A percentile compares a stretch with the other conserved stretches of the same genome.
These are phyloP conservation scores for Electrona antarctica DNA, from an alignment of 2,113 vertebrate species.

Conservation along the genomic window DNA sequence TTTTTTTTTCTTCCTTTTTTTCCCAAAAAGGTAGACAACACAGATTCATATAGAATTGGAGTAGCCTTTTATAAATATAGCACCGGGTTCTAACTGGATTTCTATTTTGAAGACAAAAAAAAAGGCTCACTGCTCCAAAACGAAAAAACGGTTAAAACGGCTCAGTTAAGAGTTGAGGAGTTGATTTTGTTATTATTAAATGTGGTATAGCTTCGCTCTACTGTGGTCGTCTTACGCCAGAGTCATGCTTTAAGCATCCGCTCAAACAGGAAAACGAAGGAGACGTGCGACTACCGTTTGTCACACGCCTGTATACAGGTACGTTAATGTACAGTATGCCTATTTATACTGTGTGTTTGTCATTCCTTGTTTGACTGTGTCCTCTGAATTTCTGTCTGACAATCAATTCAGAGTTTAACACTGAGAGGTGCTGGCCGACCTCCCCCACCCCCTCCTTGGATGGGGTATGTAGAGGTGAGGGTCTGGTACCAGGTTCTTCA, in stretches of 20 bases:
- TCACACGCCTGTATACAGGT: constrained; percentile 11
- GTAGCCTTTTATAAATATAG: constrained; percentile 74
- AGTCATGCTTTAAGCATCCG: constrained; percentile 18
- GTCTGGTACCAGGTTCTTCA: neutral
- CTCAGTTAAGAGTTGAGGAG: constrained; percentile 69
- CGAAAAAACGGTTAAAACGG: constrained; percentile 56
- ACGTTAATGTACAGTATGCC: neutral
- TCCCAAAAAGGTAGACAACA: constrained; percentile 51
- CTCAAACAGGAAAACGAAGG: constrained; percentile 27
- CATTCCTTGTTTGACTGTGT: constrained; percentile 12
- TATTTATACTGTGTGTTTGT: neutral
- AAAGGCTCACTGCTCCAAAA: constrained; percentile 34
- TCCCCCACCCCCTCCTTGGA: constrained; percentile 22
- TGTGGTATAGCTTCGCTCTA: constrained; percentile 39
- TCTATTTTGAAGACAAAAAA: constrained; percentile 19
- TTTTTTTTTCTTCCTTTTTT: no score
- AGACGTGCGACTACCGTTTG: constrained; percentile 40
- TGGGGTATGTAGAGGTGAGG: constrained; percentile 35
- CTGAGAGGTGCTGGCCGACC: constrained; percentile 59
- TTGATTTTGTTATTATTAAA: constrained; percentile 17
- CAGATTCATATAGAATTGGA: constrained; percentile 64
- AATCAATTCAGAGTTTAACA: constrained; percentile 60
- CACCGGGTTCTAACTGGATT: constrained; percentile 71
- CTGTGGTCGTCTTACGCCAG: constrained; percentile 19
- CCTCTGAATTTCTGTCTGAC: constrained; percentile 41